Evolutionary conservation across 2,113 vertebrate species (phyloP).

Genomic region (Melozone crissalis): DNA sequence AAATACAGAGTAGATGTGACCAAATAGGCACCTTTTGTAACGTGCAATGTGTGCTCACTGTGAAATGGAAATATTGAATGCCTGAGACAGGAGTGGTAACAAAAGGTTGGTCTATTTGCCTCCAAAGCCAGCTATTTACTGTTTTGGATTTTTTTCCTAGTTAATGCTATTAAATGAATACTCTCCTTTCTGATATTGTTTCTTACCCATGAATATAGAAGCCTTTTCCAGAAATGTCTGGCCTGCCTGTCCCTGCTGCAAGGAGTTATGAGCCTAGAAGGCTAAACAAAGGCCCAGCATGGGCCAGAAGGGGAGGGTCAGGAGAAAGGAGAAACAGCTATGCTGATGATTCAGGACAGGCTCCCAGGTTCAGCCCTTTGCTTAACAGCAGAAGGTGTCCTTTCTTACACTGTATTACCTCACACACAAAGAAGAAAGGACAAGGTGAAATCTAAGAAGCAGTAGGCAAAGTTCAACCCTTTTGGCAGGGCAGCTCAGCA

Average conservation of each 20-base stretch:
- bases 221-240: not conserved
- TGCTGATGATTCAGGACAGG: not conserved
- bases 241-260: not conserved
- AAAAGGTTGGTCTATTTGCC: not conserved
- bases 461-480: not conserved
- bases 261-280: not conserved
- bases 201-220: not conserved
- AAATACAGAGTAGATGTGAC: not conserved
- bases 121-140: not conserved
- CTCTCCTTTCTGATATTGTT: not conserved
- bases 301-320: not conserved
- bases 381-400: not conserved
- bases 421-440: not conserved
- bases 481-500: not conserved
- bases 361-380: not conserved
- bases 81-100: not conserved
- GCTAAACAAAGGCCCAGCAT: not conserved
- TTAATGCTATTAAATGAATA: not conserved
- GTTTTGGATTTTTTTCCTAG: not conserved
- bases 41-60: accelerated
- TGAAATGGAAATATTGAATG: not conserved
- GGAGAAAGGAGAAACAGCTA: not conserved
- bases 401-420: not conserved
- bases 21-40: not conserved
- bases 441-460: not conserved